phyloP scores from a whole-genome alignment of 2,797 vertebrate species.

The Sus cebifrons region DNA sequence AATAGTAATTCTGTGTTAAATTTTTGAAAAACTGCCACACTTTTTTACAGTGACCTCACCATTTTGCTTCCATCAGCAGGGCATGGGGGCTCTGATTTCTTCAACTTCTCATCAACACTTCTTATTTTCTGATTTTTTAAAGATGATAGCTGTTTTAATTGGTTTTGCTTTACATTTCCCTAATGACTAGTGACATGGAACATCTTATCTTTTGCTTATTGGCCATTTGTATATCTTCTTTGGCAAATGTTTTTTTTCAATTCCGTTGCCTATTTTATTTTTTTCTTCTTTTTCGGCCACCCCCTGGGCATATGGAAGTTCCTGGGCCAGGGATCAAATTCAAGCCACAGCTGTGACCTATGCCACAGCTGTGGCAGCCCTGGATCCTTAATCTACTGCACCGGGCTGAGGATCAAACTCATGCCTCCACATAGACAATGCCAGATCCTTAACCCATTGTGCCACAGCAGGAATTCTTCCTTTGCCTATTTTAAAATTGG shows the following conservation, averaged over 20 bases:
- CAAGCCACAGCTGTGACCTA: too few species aligned
- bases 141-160: not conserved
- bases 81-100: not conserved
- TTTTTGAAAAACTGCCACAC: conserved; percentile 17
- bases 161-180: conserved; percentile 33
- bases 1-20: conserved; percentile 3
- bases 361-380: too few species aligned
- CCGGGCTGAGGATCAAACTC: too few species aligned
- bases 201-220: conserved; percentile 7
- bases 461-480: too few species aligned
- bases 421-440: too few species aligned
- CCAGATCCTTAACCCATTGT: too few species aligned
- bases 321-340: too few species aligned
- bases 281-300: too few species aligned
- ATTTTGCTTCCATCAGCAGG: not conserved
- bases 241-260: conserved; percentile 28
- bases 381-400: too few species aligned
- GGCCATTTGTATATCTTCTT: not conserved
- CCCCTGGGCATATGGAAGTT: too few species aligned
- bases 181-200: not conserved
- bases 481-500: not conserved
- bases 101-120: not conserved
- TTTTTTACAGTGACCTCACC: not conserved
- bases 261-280: not conserved
- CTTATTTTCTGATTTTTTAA: conserved; percentile 35